Base-by-base conservation (phyloP, 2,113 vertebrate genomes). In the Aphelocoma coerulescens region DNA sequence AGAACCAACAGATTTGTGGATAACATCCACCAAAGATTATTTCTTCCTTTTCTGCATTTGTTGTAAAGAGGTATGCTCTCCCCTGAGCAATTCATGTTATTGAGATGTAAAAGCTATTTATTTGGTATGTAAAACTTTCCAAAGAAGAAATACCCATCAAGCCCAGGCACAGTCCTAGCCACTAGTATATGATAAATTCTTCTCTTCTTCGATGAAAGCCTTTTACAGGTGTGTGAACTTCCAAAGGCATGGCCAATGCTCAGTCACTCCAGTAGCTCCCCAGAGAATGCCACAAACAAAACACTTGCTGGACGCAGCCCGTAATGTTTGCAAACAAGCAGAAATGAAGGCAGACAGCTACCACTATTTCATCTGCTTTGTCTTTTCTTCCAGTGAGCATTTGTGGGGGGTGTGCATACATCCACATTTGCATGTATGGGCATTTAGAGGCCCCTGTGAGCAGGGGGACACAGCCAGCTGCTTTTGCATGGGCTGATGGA, bases 391-490 rank as follows among this genome's bases (percentile, higher is more conserved):
- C 32, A 41, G 18, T n/a, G 46, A 71, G 26, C 2, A 0, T n/a
- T 39, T 22, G 16, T 27, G 18, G 16, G 13, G 17, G 28, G 13
- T 18, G 17, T 52, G 27, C 32, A 32, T 7, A 8, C 5, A 7
- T 11, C 21, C 16, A 24, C 1, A 1, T 52, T 59, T 68, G 49
- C 1, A 1, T 11, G 12, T 7, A 13, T 3, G 24, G 46, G 8
- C 13, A 37, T 58, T 71, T 58, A 81, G 27, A 63, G 27, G 22
- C 3, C 32, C 9, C 23, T 59, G 30, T 55, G 67, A 85, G 24
- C 33, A 71, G 28, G 7, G 3, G 5, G 5, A 61, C 21, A 16
- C 7, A 62, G 30, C 9, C 35, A 84, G 41, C 37, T 69, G 26
- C 33, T 87, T 89, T 72, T 6, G 2, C 39, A 11, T 5, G 1